phyloP scores from a whole-genome alignment of 2,797 vertebrate genomes.

The Phoxinus dragarum region DNA sequence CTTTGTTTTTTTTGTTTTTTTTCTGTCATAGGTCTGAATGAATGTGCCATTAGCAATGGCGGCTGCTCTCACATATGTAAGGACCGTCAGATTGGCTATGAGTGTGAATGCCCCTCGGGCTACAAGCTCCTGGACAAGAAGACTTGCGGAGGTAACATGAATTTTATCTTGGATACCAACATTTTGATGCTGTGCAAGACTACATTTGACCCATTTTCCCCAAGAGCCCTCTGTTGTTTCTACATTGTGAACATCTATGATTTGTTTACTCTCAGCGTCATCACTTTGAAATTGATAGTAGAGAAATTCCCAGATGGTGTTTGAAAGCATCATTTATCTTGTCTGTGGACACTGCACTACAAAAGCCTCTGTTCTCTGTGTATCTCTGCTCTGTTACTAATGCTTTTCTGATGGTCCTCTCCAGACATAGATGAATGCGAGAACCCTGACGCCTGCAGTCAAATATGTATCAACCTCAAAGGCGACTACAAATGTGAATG shows the following conservation, averaged over 20 bases:
- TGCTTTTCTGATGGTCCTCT: conserved; percentile 43
- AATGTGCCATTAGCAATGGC: conserved; percentile 91
- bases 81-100: conserved; percentile 89
- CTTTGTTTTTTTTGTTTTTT: not conserved
- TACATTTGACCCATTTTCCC: not conserved
- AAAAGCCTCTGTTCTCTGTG: not conserved
- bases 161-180: not conserved
- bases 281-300: conserved; percentile 17
- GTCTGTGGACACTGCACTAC: not conserved
- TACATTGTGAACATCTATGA: conserved; percentile 8
- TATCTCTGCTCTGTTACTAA: conserved; percentile 44
- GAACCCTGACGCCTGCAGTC: conserved; percentile 95
- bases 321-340: conserved; percentile 34
- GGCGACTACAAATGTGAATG: conserved; percentile 98
- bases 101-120: conserved; percentile 93
- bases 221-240: not conserved
- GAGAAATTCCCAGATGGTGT: conserved; percentile 28
- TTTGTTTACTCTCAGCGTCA: conserved; percentile 21
- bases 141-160: conserved; percentile 91
- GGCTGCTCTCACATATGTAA: conserved; percentile 97
- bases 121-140: conserved; percentile 96
- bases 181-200: conserved; percentile 5
- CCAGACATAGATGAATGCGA: conserved; percentile 98
- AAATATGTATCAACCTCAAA: conserved; percentile 99
- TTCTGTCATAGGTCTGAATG: conserved; percentile 85